Percentiles rank a stretch among this genome's conserved stretches.
Conservation (phyloP, 1,140 invertebrate species). For the Cataglyphis hispanica region DNA sequence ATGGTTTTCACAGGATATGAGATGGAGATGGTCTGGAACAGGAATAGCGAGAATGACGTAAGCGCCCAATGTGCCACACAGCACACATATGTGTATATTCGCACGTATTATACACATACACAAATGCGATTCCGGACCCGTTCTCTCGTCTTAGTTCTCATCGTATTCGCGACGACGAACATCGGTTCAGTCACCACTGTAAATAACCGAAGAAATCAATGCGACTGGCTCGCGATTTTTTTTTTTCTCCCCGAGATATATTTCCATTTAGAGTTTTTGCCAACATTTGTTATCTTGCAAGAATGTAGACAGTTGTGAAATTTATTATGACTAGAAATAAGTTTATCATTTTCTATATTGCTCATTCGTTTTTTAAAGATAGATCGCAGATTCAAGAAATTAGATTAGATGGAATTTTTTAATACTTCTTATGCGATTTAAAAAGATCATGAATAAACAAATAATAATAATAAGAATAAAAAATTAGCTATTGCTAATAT, state of each 20-base stretch:
- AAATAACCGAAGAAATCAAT: conserved; percentile 71
- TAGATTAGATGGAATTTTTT: background rate
- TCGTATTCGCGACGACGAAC: conserved; percentile 31
- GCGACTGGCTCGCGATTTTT: conserved; percentile 7
- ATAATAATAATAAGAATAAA: too few species aligned
- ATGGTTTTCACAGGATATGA: conserved; percentile 56
- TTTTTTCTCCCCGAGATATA: background rate
- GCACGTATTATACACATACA: background rate
- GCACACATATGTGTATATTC: conserved; percentile 7
- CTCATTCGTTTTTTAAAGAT: background rate
- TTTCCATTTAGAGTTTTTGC: background rate
- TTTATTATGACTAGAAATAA: conserved; percentile 1
- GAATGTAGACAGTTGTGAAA: background rate
- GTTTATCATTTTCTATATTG: background rate
- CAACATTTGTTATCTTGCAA: conserved; percentile 31
- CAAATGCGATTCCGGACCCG: background rate
- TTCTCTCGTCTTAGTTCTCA: conserved; percentile 18
- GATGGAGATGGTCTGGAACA: conserved; percentile 73
- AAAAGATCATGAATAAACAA: conserved; percentile 1
- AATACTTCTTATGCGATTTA: background rate
- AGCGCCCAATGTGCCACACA: conserved; percentile 69
- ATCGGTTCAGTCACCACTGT: conserved; percentile 73
- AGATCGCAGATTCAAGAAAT: background rate
- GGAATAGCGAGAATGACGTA: conserved; percentile 79
- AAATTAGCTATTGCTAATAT: background rate